Evolutionary conservation across 2,888 invertebrate species (phyloP), one percentile per base, ranked within the genome.

Genomic region (Ctena decussata): DNA sequence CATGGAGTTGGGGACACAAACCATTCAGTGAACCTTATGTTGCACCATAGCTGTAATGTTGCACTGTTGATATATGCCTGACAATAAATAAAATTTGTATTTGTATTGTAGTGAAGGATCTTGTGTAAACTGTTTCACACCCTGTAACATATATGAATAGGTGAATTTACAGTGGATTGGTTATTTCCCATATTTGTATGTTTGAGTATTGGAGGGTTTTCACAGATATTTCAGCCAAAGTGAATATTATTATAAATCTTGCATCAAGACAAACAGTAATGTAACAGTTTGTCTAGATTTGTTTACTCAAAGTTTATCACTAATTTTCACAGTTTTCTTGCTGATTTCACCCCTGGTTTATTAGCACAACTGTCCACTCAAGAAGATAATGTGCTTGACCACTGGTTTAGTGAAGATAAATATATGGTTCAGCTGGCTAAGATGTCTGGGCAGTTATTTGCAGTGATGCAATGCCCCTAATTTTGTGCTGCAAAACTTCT

Each of bases 261-360:
- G 24, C 5, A 57, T 3, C 57, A 57, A 57, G 8, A 57, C 27
- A 57, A 30, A 57, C 30, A 57, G 15, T 57, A 57, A 53, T 57
- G 57, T 30, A 57, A 57, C 57, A 57, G 65, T 65, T 65, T 32
- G 65, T 65, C 35, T 12, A 65, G 24, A 35, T 65, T 65, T 65
- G 65, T 65, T 65, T 65, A 35, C 35, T 8, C 30, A 30, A 65
- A 65, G 65, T 65, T 65, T 65, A 65, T 32, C 1, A 35, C 35
- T 65, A 65, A 65, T 65, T 35, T 35, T 65, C 35, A 18, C 65
- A 32, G 24, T 35, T n/a, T 65, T 35, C 32, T 35, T 18, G 35
- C 65, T 21, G 5, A 65, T 65, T 65, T 65, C 65, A 65, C 65
- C 32, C 35, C 35, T 35, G 35, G 15, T 35, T 65, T 65, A 35